Conservation (phyloP, 2,888 invertebrate species). For the Archips xylosteana region DNA sequence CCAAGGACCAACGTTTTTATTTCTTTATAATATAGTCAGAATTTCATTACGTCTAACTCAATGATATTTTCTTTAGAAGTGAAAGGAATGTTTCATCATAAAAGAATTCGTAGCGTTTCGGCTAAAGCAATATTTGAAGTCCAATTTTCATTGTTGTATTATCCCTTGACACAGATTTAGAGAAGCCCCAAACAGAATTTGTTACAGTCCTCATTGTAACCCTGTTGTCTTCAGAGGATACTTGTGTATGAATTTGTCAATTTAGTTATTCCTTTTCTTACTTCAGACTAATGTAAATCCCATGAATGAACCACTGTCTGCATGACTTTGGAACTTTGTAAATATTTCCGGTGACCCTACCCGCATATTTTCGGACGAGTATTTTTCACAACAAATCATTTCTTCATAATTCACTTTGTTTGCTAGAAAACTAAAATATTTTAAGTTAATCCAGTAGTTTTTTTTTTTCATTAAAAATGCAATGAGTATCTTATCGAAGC, state of each 20-base stretch:
- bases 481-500: too few species aligned
- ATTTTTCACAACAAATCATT: not conserved
- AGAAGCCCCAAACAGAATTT: slow-evolving; percentile 54
- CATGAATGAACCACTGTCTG: slow-evolving; percentile 5
- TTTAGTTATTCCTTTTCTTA: slow-evolving; percentile 45
- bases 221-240: slow-evolving; percentile 52
- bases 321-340: not conserved
- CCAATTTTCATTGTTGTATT: slow-evolving; percentile 56
- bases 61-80: slow-evolving; percentile 37
- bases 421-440: not conserved
- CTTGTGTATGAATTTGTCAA: slow-evolving; percentile 51
- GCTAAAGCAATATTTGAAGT: slow-evolving; percentile 60
- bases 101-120: slow-evolving; percentile 48
- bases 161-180: slow-evolving; percentile 58
- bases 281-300: slow-evolving; percentile 4
- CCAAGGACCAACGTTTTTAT: not conserved
- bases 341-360: not conserved
- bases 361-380: not conserved
- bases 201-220: slow-evolving; percentile 55
- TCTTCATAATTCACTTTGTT: too few species aligned
- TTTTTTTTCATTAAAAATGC: too few species aligned
- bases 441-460: too few species aligned
- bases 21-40: slow-evolving; percentile 15
- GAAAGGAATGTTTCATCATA: slow-evolving; percentile 46
- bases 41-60: slow-evolving; percentile 38